Percentiles rank a stretch among this genome's conserved stretches.
phyloP scores from a whole-genome alignment of 2,888 invertebrate species.

The Stegana nigrithorax region DNA sequence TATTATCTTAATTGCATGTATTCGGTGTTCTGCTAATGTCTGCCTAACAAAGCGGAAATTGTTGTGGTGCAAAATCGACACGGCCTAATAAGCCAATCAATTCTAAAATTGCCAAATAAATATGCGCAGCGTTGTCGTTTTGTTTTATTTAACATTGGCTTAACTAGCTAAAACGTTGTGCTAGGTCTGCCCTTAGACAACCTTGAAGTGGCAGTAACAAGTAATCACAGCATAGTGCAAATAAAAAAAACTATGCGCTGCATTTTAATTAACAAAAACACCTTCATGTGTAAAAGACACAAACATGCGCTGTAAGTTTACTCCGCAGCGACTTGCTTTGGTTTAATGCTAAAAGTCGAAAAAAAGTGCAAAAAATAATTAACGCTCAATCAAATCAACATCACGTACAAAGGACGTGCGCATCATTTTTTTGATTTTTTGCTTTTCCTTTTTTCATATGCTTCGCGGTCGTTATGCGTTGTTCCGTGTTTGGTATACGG shows the following conservation, averaged over 20 bases:
- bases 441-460: conserved; percentile 32
- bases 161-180: too few relatives aligned
- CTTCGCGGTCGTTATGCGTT: not conserved
- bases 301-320: too few relatives aligned
- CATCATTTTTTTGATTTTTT: conserved; percentile 66
- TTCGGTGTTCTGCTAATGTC: too few relatives aligned
- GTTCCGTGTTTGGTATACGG: not conserved
- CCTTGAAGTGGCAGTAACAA: not conserved
- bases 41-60: too few relatives aligned
- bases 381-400: conserved; percentile 69
- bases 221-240: not conserved
- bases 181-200: too few relatives aligned
- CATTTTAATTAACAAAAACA: conserved; percentile 1
- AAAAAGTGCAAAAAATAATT: conserved; percentile 53
- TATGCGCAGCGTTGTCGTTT: too few relatives aligned
- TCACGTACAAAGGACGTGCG: conserved; percentile 69
- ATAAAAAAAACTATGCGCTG: not conserved
- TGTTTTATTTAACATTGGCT: too few relatives aligned
- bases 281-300: not conserved
- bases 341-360: conserved; percentile 38
- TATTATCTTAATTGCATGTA: conserved; percentile 10
- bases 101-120: too few relatives aligned
- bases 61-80: too few relatives aligned
- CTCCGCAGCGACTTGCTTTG: too few relatives aligned
- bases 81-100: too few relatives aligned